Conservation (phyloP, 2,797 vertebrate species). For the Danio choprae region DNA sequence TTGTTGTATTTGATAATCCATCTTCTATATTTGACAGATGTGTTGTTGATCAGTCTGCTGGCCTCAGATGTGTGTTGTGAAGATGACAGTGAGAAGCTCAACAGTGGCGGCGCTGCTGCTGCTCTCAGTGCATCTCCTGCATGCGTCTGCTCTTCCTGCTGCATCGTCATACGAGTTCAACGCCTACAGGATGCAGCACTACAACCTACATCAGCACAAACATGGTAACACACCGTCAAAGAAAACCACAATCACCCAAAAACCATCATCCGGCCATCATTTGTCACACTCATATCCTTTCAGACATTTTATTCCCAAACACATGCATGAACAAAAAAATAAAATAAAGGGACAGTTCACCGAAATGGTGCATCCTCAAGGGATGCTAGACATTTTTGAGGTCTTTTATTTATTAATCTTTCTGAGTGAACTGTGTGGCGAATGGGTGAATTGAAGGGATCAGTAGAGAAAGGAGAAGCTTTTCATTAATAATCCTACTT, state of each 20-base stretch:
- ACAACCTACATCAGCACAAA: constrained; percentile 73
- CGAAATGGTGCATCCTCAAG: no score
- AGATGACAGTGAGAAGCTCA: constrained; percentile 58
- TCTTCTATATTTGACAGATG: neutral
- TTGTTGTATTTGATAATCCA: neutral
- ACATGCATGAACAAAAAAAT: no score
- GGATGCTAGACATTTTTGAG: no score
- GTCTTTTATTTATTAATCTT: no score
- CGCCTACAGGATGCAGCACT: constrained; percentile 85
- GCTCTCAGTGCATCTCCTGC: constrained; percentile 64
- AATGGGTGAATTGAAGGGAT: no score
- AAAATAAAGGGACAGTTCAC: neutral
- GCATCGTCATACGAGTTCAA: constrained; percentile 80
- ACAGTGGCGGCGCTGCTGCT: constrained; percentile 62
- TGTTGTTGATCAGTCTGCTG: neutral
- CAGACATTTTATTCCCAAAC: no score
- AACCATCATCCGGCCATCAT: no score
- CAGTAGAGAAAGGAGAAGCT: no score
- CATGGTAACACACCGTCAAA: constrained; percentile 65
- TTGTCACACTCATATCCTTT: no score
- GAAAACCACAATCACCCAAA: neutral
- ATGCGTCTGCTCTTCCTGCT: constrained; percentile 70
- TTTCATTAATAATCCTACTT: no score
- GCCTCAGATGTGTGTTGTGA: neutral
- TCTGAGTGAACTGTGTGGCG: no score